Conservation (phyloP, 2,888 invertebrate genomes). For the Cistogaster globosa region DNA sequence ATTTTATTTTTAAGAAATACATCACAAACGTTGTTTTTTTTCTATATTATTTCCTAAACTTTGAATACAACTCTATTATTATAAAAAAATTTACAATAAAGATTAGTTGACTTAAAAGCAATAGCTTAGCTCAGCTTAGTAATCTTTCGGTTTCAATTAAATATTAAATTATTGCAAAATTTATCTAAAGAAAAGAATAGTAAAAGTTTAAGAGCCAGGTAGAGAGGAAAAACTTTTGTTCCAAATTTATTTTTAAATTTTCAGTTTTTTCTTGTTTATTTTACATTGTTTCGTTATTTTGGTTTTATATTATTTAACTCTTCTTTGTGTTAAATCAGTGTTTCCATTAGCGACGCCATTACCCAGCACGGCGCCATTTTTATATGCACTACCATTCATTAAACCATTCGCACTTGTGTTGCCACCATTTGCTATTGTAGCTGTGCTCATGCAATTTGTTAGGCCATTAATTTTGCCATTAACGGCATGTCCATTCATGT, state of each 20-base stretch:
- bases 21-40: conserved; percentile 56
- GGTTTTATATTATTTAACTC: conserved; percentile 82
- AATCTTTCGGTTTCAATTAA: conserved; percentile 69
- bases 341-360: conserved; percentile 73
- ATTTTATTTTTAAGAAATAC: conserved; percentile 55
- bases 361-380: conserved; percentile 77
- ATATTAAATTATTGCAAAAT: conserved; percentile 62
- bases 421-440: conserved; percentile 69
- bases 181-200: conserved; percentile 31
- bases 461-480: conserved; percentile 73
- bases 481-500: conserved; percentile 58
- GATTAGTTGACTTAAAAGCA: conserved; percentile 70
- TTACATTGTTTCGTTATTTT: conserved; percentile 72
- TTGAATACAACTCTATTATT: conserved; percentile 53
- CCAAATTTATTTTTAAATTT: conserved; percentile 61
- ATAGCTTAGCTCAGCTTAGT: conserved; percentile 40
- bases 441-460: conserved; percentile 69
- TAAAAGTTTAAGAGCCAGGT: background rate
- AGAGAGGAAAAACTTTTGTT: conserved; percentile 22
- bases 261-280: conserved; percentile 66
- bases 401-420: conserved; percentile 72
- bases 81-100: conserved; percentile 49
- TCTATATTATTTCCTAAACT: conserved; percentile 46
- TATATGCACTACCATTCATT: conserved; percentile 76
- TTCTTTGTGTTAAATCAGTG: conserved; percentile 81